Base-by-base conservation (phyloP, 2,888 invertebrate species). In the Mesorhabditis sp. region DNA sequence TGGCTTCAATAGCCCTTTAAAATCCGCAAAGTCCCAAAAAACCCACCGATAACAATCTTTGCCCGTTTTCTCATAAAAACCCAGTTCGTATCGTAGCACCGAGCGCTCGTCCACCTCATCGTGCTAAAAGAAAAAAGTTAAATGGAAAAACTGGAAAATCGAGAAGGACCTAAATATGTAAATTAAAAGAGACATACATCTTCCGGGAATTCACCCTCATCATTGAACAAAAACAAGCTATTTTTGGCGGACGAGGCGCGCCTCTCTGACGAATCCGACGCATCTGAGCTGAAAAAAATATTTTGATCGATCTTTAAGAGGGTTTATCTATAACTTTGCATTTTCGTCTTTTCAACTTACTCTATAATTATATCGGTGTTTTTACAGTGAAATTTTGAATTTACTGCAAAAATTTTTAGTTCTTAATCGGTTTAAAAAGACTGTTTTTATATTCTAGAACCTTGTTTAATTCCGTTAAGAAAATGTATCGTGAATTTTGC, bases 21-120 rank as follows among this genome's bases (percentile, higher is more conserved):
- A 28, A 28, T 28, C 28, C 28, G 28, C 28, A 28, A 28, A 28
- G 28, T 50, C 58, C 58, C 7, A 50, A 13, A 41, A 13, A 45
- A 42, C 67, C 10, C 15, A 74, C 74, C 90, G 90, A 28, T 88
- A 88, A 69, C 89, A 89, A 61, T 89, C 88, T 81, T 91, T 91
- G 78, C 91, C 91, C 0, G 90, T 90, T 3, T 92, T 92, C 0
- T 91, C 90, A 85, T 92, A 90, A 65, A 92, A 90, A 44, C 90
- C 90, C 72, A 92, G 86, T 86, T 92, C 92, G 82, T 84, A 84
- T 69, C 83, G 83, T 65, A 82, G 72, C 43, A 84, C 81, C 58
- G 80, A 79, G 65, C 82, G 74, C 67, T 82, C 80, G 71, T 83
- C 83, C 45, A 80, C 76, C 7, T 79, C 81, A 45, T 78, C 75